A percentile compares a stretch with the other conserved stretches of the same genome.
These are phyloP conservation scores for Oncorhynchus mykiss DNA, from an alignment of 2,113 vertebrate species.

Conservation along the genomic window DNA sequence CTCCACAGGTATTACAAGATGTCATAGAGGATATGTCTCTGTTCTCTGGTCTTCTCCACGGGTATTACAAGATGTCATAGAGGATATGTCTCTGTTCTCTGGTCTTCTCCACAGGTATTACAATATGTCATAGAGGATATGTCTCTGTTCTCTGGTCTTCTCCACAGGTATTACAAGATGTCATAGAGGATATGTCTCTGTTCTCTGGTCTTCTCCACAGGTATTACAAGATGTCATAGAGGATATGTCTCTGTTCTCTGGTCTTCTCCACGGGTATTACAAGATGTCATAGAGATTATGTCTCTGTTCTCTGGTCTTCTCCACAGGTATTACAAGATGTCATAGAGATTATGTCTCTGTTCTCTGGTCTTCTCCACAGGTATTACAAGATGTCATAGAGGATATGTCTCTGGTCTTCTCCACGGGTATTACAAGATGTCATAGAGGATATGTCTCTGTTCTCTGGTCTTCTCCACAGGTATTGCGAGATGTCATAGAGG, in stretches of 20 bases:
- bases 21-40: constrained; percentile 18
- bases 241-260: not conserved
- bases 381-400: too few relatives aligned
- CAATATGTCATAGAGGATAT: constrained; percentile 63
- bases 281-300: constrained; percentile 60
- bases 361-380: too few relatives aligned
- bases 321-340: constrained; percentile 38
- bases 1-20: constrained; percentile 83
- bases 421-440: too few relatives aligned
- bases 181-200: constrained; percentile 27
- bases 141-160: not conserved
- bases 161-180: constrained; percentile 83
- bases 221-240: too few relatives aligned
- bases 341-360: not conserved
- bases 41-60: constrained; percentile 36
- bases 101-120: constrained; percentile 77
- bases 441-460: too few relatives aligned
- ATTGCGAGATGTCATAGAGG: too few relatives aligned
- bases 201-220: too few relatives aligned
- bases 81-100: not conserved
- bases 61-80: constrained; percentile 79
- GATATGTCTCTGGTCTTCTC: too few relatives aligned
- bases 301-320: not conserved
- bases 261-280: constrained; percentile 77
- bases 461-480: too few relatives aligned